phyloP scores from a whole-genome alignment of 2,888 invertebrate genomes.

The Osedax frankpressi region DNA sequence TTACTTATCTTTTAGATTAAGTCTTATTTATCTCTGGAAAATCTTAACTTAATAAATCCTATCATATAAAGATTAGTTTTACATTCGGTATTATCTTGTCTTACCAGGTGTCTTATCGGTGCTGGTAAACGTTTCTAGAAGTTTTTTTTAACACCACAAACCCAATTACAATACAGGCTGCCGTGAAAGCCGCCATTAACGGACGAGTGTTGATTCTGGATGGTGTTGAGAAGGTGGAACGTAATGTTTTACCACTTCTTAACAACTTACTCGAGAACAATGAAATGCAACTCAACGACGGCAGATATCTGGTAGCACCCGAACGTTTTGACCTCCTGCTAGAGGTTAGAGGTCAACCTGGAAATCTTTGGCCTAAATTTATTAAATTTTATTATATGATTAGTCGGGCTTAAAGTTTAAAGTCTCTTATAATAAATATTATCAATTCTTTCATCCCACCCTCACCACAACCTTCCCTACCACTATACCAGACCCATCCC shows the following conservation, averaged over 20 bases:
- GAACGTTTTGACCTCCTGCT: slow-evolving; percentile 75
- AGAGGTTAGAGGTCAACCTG: slow-evolving; percentile 54
- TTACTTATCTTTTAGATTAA: neutral
- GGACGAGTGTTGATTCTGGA: slow-evolving; percentile 79
- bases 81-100: no score
- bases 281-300: slow-evolving; percentile 96
- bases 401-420: neutral
- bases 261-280: slow-evolving; percentile 91
- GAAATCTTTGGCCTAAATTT: neutral
- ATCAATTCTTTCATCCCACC: no score
- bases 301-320: slow-evolving; percentile 77
- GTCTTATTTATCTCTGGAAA: neutral
- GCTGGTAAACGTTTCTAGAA: no score
- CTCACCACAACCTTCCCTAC: no score
- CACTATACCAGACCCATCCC: no score
- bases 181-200: slow-evolving; percentile 76
- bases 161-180: no score
- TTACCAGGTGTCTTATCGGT: no score
- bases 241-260: slow-evolving; percentile 85
- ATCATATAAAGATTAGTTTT: neutral
- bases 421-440: no score
- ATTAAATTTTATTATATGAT: neutral
- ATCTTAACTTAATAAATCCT: neutral
- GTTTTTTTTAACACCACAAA: no score
- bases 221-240: slow-evolving; percentile 91